These are phyloP conservation scores for Oreochromis niloticus DNA, from an alignment of 2,113 vertebrate species.

Conservation along the genomic window DNA sequence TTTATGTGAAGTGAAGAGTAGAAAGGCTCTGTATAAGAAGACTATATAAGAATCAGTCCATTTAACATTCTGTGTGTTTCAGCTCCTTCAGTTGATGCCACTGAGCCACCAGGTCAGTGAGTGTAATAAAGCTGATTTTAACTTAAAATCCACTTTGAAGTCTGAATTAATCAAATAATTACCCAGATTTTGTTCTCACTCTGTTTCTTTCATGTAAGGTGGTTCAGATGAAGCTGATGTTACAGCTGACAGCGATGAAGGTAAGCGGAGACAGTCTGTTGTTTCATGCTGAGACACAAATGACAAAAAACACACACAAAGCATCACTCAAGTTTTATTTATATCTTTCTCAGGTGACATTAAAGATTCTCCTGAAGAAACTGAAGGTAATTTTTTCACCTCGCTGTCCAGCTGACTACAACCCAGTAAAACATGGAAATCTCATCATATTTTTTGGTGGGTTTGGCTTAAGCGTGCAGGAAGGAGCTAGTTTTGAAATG, in stretches of 20 bases:
- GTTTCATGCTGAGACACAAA: background rate
- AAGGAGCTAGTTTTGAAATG: background rate
- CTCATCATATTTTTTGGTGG: background rate
- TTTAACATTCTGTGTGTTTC: background rate
- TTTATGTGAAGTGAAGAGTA: background rate
- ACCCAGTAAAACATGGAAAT: background rate
- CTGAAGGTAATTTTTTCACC: background rate
- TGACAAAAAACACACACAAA: background rate
- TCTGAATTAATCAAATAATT: background rate
- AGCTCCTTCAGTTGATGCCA: background rate
- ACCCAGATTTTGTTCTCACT: background rate
- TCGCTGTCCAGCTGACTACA: background rate
- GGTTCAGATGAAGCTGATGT: background rate
- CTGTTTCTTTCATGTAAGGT: background rate
- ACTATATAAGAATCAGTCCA: background rate
- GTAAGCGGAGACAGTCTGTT: background rate
- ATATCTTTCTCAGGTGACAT: background rate
- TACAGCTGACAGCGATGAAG: background rate
- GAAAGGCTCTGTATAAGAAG: background rate
- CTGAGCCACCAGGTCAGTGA: background rate
- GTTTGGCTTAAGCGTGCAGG: background rate
- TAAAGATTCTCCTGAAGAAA: background rate
- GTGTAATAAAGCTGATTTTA: background rate
- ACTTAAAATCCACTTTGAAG: background rate
- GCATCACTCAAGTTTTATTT: background rate